Base-by-base conservation (phyloP, 2,888 invertebrate species). In the Hartigia nigra region DNA sequence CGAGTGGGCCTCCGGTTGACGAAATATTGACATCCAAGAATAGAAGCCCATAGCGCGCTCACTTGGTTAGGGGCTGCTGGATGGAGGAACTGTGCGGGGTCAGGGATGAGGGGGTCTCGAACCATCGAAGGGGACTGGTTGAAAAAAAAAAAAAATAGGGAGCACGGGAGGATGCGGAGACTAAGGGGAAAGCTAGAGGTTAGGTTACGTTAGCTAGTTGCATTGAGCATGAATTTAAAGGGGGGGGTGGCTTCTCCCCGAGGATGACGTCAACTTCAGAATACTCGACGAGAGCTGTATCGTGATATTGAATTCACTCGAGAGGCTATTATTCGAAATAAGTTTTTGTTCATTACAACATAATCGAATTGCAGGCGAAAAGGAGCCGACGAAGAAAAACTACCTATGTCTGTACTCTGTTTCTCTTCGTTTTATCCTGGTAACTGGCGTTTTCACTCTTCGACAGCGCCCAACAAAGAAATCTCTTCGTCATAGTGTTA, bases 131-230 rank as follows among this genome's bases (percentile, higher is more conserved):
- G 55, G 55, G 55, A 55, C 55, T 55, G 55, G 55, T 55, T 23
- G 55, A 23, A 55, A 55, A 39, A 55, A 55, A 55, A 55, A 5
- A 55, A 55, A 55, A 55, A 5, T 5, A 14, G 90, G 83, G 92
- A 92, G 81, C 92, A 92, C 83, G 90, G 91, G 80, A 89, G 92
- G 79, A 92, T 92, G 88, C 91, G 92, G 72, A 89, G 91, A 74
- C 93, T 93, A 82, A 93, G 93, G 81, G 92, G 92, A 86, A 91
- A 93, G 82, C 91, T 93, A 77, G 91, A 92, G 87, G 92, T 35
- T 92, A 91, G 91, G 82, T 87, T 76, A 80, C 76, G 39, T 77
- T 70, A 75, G 82, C 81, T 37, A 69, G 39, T 82, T 82, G 83
- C 80, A 86, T 86, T 84, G 83, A 85, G 74, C 78, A 77, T 77